Percentiles rank a stretch among this genome's conserved stretches.
Conservation (phyloP, 2,888 invertebrate genomes). For the Portevinia maculata region DNA sequence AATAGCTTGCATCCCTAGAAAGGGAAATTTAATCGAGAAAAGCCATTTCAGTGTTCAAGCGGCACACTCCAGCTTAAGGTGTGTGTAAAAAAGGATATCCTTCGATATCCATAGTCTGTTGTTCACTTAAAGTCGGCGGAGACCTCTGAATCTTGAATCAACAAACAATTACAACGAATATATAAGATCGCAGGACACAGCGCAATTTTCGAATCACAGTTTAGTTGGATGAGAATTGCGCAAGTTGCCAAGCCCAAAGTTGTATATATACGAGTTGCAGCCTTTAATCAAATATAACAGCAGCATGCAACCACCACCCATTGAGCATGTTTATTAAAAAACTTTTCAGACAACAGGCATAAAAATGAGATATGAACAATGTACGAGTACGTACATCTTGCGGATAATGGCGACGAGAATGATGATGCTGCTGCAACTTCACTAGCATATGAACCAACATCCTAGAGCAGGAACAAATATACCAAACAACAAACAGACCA, state of each 20-base stretch:
- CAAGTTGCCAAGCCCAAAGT: neutral
- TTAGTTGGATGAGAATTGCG: slow-evolving; percentile 18
- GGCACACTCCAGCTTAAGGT: too few species aligned
- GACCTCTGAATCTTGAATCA: too few species aligned
- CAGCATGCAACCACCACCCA: slow-evolving; percentile 42
- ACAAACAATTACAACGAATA: too few species aligned
- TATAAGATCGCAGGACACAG: too few species aligned
- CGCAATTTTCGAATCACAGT: neutral
- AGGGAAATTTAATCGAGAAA: too few species aligned
- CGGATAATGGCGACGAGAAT: slow-evolving; percentile 37
- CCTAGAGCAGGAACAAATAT: slow-evolving; percentile 65
- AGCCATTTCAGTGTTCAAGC: too few species aligned
- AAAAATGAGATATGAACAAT: slow-evolving; percentile 42
- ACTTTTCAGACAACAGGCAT: slow-evolving; percentile 66
- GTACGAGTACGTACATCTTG: slow-evolving; percentile 14
- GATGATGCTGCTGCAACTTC: slow-evolving; percentile 2
- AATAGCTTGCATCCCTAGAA: too few species aligned
- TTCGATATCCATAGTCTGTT: too few species aligned
- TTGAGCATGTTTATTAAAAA: slow-evolving; percentile 69
- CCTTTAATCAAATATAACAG: slow-evolving; percentile 60
- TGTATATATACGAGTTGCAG: slow-evolving; percentile 18
- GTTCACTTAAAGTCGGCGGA: too few species aligned
- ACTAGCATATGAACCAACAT: slow-evolving; percentile 52
- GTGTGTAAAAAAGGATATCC: too few species aligned
- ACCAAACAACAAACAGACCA: slow-evolving; percentile 63